Conservation (phyloP, 2,113 vertebrate species). For the Megaceryle torquata region DNA sequence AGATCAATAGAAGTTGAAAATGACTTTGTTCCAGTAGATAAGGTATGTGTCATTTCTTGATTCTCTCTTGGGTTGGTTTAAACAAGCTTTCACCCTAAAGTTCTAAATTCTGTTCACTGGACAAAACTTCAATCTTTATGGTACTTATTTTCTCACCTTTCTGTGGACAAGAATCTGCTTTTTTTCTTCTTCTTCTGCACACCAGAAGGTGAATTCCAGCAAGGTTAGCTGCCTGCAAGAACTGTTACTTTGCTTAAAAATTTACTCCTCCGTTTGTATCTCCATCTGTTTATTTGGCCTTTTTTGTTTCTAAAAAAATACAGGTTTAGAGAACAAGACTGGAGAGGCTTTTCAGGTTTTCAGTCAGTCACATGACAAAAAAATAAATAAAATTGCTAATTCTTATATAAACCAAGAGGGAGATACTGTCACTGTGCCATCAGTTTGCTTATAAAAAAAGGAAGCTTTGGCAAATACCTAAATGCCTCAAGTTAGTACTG, state of each 20-base stretch:
- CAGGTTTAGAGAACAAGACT: background rate
- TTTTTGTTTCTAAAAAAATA: background rate
- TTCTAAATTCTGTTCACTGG: background rate
- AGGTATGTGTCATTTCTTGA: constrained; percentile 74
- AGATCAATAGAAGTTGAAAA: constrained; percentile 90
- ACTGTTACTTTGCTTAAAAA: background rate
- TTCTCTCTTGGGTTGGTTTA: background rate
- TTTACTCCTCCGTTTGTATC: background rate
- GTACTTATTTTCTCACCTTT: background rate
- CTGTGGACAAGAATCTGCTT: background rate
- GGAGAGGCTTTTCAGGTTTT: background rate
- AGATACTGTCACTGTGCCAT: background rate
- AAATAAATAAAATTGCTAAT: background rate
- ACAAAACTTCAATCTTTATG: background rate
- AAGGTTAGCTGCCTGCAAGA: background rate
- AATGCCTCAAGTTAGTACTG: background rate
- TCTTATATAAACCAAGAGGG: background rate
- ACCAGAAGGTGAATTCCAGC: background rate
- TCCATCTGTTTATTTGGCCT: background rate
- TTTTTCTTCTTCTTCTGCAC: background rate
- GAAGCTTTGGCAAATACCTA: background rate
- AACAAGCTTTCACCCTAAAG: background rate
- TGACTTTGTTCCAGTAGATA: constrained; percentile 81
- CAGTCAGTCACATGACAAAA: background rate
- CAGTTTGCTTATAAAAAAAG: background rate